phyloP scores from a whole-genome alignment of 2,113 vertebrate genomes.

The Procavia capensis region DNA sequence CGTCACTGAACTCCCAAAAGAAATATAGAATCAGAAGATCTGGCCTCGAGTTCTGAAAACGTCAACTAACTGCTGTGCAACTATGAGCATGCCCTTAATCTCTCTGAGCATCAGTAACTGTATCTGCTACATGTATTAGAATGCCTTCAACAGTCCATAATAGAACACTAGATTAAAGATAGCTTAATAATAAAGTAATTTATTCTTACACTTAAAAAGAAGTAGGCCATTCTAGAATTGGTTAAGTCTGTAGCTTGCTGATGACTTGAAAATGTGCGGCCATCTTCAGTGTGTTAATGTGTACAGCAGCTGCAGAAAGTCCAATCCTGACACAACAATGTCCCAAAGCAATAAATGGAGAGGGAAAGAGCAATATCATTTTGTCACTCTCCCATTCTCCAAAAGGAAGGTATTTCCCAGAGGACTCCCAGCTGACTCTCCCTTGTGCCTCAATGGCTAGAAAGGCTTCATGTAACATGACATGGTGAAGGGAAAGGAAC shows the following conservation, averaged over 20 bases:
- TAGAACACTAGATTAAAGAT: background rate
- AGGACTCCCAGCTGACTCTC: background rate
- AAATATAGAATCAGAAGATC: background rate
- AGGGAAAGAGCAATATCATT: too few species aligned
- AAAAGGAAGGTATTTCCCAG: background rate
- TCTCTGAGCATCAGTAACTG: background rate
- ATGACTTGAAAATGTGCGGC: too few species aligned
- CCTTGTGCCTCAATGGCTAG: background rate
- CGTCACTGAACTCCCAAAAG: background rate
- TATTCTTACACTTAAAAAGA: background rate
- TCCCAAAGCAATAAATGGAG: background rate
- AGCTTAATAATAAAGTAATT: background rate
- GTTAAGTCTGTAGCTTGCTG: background rate
- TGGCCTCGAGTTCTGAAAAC: background rate
- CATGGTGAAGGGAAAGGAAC: fast-evolving
- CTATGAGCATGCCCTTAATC: background rate
- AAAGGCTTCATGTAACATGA: background rate
- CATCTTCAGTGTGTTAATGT: background rate
- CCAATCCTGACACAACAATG: background rate
- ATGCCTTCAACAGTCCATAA: background rate
- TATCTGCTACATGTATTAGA: background rate
- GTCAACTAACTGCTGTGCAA: background rate
- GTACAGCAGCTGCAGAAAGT: background rate
- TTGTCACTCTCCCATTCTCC: background rate
- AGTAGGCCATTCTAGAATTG: background rate